Percentiles rank a stretch among this genome's conserved stretches.
Evolutionary conservation across 1,140 invertebrate species (phyloP).

Genomic region (Probaryconus sp.): DNA sequence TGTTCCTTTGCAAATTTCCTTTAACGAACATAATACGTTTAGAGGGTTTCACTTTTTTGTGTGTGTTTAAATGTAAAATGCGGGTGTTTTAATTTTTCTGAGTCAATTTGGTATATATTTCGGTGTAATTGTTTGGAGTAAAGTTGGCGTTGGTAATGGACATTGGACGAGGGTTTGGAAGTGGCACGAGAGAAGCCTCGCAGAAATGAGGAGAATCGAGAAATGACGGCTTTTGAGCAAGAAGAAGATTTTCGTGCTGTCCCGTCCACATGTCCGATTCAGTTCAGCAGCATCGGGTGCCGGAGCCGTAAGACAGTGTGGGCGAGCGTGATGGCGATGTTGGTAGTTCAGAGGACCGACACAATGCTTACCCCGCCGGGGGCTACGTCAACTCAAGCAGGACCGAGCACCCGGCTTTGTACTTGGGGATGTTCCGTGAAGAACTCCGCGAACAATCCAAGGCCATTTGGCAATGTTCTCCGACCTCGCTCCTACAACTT

Average conservation of each 20-base stretch:
- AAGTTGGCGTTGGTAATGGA: conserved; percentile 50
- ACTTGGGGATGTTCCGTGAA: conserved; percentile 65
- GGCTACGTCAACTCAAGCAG: conserved; percentile 66
- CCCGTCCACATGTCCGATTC: conserved; percentile 69
- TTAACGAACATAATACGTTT: too few species aligned
- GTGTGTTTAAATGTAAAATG: too few species aligned
- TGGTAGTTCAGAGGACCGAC: conserved; percentile 63
- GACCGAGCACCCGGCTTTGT: conserved; percentile 65
- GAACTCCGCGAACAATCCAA: conserved; percentile 67
- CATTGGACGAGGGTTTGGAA: conserved; percentile 59
- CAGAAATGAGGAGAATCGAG: conserved; percentile 55
- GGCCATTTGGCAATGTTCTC: conserved; percentile 56
- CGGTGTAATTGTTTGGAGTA: conserved; percentile 28
- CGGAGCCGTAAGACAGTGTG: conserved; percentile 62
- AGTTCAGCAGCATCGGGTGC: conserved; percentile 57
- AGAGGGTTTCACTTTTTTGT: too few species aligned
- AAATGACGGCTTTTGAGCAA: conserved; percentile 66
- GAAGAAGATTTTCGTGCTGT: conserved; percentile 71
- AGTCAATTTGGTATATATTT: too few species aligned
- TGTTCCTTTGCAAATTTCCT: too few species aligned
- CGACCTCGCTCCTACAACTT: conserved; percentile 34
- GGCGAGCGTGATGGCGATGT: conserved; percentile 46
- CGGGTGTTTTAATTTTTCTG: too few species aligned
- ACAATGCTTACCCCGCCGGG: conserved; percentile 70
- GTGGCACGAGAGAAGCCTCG: conserved; percentile 55